A percentile compares a stretch with the other conserved stretches of the same genome.
phyloP scores from a whole-genome alignment of 2,113 vertebrate genomes.

The Phocoena phocoena region DNA sequence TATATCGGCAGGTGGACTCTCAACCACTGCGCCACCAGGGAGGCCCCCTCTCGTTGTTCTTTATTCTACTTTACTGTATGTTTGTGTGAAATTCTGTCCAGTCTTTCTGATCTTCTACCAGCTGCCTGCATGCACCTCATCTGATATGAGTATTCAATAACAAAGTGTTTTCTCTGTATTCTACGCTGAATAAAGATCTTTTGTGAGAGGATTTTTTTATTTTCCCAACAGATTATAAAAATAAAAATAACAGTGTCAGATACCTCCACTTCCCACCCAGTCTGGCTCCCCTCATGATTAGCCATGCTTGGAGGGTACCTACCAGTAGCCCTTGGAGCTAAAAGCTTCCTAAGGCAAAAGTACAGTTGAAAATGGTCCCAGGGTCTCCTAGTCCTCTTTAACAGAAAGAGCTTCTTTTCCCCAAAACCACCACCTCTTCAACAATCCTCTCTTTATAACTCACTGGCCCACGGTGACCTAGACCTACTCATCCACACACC shows the following conservation, averaged over 20 bases:
- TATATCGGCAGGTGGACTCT: no score
- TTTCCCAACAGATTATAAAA: background rate
- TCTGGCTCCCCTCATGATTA: background rate
- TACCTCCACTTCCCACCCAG: no score
- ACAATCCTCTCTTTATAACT: background rate
- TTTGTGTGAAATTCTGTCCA: background rate
- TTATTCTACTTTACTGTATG: background rate
- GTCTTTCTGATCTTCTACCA: background rate
- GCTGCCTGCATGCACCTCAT: background rate
- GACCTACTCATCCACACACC: background rate
- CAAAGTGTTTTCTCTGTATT: background rate
- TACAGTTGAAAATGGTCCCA: background rate
- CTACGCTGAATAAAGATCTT: background rate
- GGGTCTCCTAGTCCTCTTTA: background rate
- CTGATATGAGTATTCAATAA: background rate
- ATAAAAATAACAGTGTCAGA: background rate
- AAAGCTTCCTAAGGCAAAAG: background rate
- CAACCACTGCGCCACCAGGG: no score
- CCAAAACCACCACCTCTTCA: background rate
- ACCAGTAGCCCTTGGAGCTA: background rate
- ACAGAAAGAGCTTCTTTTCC: background rate
- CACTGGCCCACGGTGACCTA: background rate
- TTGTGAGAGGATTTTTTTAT: background rate
- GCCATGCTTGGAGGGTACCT: background rate
- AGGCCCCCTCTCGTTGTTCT: no score